Percentiles rank a stretch among this genome's conserved stretches.
Evolutionary conservation across 2,797 vertebrate genomes (phyloP).

Genomic region (Eidolon dupreanum): DNA sequence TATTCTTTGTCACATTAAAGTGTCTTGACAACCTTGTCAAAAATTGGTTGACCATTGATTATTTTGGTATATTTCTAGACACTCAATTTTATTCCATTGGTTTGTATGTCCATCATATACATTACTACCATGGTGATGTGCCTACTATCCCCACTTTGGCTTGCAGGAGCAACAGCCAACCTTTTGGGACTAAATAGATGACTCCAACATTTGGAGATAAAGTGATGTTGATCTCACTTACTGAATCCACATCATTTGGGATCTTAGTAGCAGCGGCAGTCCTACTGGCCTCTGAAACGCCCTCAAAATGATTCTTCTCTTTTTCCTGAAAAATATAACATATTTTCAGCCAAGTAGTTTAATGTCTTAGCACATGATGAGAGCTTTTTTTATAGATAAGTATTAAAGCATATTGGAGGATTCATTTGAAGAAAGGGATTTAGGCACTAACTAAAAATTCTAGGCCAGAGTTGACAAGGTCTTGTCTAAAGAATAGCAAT

Average conservation of each 20-base stretch:
- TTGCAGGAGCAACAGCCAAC: neutral
- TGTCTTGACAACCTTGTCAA: neutral
- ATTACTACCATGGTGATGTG: neutral
- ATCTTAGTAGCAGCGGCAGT: neutral
- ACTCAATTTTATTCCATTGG: neutral
- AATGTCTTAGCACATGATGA: neutral
- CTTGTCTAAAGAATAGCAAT: neutral
- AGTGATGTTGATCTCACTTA: neutral
- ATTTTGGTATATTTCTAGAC: neutral
- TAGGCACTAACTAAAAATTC: neutral
- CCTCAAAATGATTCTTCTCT: neutral
- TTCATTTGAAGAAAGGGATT: neutral
- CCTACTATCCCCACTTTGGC: too few species aligned
- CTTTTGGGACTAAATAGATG: neutral
- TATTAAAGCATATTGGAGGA: neutral
- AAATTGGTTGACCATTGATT: neutral
- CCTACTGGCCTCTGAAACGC: neutral
- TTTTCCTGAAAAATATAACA: neutral
- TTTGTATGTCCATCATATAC: neutral
- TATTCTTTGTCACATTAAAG: neutral
- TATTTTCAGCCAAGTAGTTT: neutral
- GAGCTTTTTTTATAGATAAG: neutral
- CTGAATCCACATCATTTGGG: neutral
- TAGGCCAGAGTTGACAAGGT: neutral
- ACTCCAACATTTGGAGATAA: neutral